phyloP scores from a whole-genome alignment of 2,113 vertebrate species.

The Crotalus helleri region DNA sequence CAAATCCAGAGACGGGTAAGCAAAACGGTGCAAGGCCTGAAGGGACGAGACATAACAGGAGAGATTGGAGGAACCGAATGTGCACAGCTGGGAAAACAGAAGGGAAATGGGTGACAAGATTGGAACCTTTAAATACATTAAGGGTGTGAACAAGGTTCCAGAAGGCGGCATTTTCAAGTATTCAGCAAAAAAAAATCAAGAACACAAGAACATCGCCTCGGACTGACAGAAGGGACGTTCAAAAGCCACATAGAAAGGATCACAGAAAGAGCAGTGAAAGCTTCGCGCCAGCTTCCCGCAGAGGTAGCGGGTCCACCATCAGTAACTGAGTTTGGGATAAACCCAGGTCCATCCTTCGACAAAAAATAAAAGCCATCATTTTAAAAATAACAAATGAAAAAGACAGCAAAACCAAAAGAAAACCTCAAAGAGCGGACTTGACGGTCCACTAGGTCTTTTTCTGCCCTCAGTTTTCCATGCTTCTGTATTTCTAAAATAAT shows the following conservation, averaged over 20 bases:
- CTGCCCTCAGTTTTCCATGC: too few species aligned
- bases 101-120: background rate
- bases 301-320: background rate
- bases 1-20: background rate
- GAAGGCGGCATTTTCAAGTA: background rate
- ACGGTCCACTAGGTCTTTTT: too few species aligned
- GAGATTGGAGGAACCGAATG: background rate
- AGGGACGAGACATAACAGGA: background rate
- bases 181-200: background rate
- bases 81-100: background rate
- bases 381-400: background rate
- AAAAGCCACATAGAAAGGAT: background rate
- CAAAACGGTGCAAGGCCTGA: background rate
- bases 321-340: background rate
- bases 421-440: too few species aligned
- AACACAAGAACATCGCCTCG: background rate
- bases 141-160: background rate
- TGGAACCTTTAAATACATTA: background rate
- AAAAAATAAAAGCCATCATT: background rate
- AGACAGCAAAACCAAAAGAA: background rate
- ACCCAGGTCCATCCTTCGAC: too few species aligned
- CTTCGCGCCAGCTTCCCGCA: too few species aligned
- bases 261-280: too few species aligned
- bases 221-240: background rate
- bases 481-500: background rate